Percentiles rank a stretch among this genome's conserved stretches.
phyloP scores from a whole-genome alignment of 2,797 vertebrate genomes.

The Cyprinella venusta region DNA sequence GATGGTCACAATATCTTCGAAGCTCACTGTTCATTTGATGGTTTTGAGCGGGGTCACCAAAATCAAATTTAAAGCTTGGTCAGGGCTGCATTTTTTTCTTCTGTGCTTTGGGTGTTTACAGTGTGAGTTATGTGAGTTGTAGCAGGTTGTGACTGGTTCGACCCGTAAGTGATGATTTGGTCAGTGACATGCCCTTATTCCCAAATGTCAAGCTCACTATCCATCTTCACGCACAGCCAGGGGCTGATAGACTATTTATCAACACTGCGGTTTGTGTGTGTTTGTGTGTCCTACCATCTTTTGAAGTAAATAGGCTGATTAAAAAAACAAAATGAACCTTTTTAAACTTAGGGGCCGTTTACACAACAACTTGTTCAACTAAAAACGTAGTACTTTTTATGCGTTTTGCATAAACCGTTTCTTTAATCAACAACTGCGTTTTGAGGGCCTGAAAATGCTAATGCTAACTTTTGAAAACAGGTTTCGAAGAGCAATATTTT shows the following conservation, averaged over 20 bases:
- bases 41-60: neutral
- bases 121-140: conserved; percentile 73
- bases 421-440: neutral
- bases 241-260: conserved; percentile 65
- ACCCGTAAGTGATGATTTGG: conserved; percentile 81
- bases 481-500: too few relatives aligned
- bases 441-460: neutral
- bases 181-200: conserved; percentile 79
- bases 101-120: conserved; percentile 50
- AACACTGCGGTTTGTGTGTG: conserved; percentile 54
- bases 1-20: neutral
- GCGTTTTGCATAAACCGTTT: neutral
- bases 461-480: neutral
- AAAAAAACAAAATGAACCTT: neutral
- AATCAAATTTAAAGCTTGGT: conserved; percentile 28
- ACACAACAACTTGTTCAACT: neutral
- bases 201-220: conserved; percentile 80
- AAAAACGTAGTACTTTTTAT: neutral
- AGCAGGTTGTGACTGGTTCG: conserved; percentile 76
- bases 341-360: neutral
- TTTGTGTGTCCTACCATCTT: conserved; percentile 51
- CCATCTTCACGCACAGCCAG: conserved; percentile 66
- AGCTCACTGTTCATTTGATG: neutral
- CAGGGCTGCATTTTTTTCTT: neutral
- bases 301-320: neutral